phyloP scores from a whole-genome alignment of 2,797 vertebrate species.

The Hoplostethus atlanticus region DNA sequence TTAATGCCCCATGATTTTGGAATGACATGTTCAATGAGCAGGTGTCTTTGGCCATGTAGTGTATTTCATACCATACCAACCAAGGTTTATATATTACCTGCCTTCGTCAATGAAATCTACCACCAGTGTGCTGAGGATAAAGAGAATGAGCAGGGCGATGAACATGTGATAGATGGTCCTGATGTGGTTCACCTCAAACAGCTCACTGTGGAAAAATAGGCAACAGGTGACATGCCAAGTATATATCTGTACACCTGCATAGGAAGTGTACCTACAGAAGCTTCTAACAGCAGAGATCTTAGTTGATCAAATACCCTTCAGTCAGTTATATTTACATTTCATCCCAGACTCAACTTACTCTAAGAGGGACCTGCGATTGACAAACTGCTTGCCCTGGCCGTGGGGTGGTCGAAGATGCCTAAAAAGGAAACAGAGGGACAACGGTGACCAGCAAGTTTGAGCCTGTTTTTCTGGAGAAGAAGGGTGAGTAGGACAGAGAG shows the following conservation, averaged over 20 bases:
- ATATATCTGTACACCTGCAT: no score
- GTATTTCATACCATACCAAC: not conserved
- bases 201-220: conserved; percentile 85
- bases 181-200: conserved; percentile 98
- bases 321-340: not conserved
- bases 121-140: conserved; percentile 94
- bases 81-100: conserved; percentile 85
- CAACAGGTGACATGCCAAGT: not conserved
- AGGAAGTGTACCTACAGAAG: not conserved
- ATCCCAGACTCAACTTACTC: conserved; percentile 87
- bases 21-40: no score
- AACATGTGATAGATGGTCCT: conserved; percentile 99
- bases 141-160: conserved; percentile 95
- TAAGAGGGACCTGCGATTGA: conserved; percentile 90
- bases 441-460: not conserved
- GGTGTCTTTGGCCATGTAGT: not conserved
- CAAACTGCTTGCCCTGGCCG: conserved; percentile 92
- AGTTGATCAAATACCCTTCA: not conserved
- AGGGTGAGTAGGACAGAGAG: not conserved
- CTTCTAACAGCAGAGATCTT: not conserved
- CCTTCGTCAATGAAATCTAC: conserved; percentile 97
- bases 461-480: not conserved
- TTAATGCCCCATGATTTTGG: no score
- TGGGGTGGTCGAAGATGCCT: conserved; percentile 86
- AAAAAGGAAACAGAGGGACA: conserved; percentile 35